Evolutionary conservation across 2,797 vertebrate species (phyloP).

Genomic region (Sebastes minor): DNA sequence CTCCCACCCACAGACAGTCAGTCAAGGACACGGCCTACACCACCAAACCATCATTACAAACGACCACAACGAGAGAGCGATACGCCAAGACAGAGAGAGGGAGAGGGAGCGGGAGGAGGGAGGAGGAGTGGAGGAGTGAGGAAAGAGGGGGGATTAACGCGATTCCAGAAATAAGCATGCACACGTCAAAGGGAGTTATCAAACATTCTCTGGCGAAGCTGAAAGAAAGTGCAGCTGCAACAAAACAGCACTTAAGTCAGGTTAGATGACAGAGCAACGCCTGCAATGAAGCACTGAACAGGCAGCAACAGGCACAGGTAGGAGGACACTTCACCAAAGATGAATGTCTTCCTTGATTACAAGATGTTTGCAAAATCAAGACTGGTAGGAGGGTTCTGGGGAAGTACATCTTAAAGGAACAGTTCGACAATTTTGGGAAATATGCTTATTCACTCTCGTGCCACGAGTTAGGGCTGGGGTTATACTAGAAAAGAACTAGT

Average conservation of each 20-base stretch:
- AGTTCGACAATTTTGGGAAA: not conserved
- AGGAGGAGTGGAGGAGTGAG: conserved; percentile 23
- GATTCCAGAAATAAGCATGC: conserved; percentile 77
- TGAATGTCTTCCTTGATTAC: not conserved
- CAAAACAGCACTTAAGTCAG: conserved; percentile 58
- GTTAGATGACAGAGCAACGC: conserved; percentile 53
- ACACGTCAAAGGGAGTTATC: conserved; percentile 73
- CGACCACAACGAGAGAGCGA: conserved; percentile 71
- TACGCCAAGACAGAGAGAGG: conserved; percentile 58
- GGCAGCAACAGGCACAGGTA: conserved; percentile 59
- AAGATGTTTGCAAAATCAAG: not conserved
- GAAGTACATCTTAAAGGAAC: not conserved
- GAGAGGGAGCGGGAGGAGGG: conserved; percentile 36
- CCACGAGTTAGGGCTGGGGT: not conserved
- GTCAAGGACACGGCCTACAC: conserved; percentile 61
- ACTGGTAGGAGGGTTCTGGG: not conserved
- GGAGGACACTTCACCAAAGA: conserved; percentile 11
- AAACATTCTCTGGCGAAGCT: conserved; percentile 48
- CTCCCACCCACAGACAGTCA: conserved; percentile 76
- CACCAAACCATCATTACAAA: conserved; percentile 74
- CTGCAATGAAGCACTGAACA: conserved; percentile 35
- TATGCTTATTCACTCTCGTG: not conserved
- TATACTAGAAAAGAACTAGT: not conserved
- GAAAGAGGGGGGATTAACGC: conserved; percentile 70
- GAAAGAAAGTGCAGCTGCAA: conserved; percentile 67